These are phyloP conservation scores for Heliconius eleuchia DNA, from an alignment of 1,140 invertebrate genomes.

Conservation along the genomic window DNA sequence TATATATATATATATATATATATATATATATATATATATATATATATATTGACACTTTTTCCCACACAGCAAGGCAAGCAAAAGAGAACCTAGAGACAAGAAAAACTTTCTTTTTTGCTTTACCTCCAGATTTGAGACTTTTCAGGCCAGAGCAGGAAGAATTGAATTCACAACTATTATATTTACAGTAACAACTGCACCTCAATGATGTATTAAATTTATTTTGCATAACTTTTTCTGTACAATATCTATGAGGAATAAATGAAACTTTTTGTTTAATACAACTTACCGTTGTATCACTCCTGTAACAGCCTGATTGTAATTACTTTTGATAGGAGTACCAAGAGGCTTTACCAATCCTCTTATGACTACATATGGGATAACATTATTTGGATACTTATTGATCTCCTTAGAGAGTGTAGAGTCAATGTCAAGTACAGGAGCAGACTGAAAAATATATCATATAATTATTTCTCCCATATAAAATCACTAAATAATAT, in stretches of 20 bases:
- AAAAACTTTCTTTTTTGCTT: too few relatives aligned
- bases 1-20: too few relatives aligned
- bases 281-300: slow-evolving; percentile 84
- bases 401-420: slow-evolving; percentile 83
- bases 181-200: too few relatives aligned
- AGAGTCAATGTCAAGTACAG: slow-evolving; percentile 84
- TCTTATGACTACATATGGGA: slow-evolving; percentile 87
- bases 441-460: slow-evolving; percentile 82
- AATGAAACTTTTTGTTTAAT: neutral
- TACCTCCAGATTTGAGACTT: too few relatives aligned
- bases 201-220: too few relatives aligned
- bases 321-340: slow-evolving; percentile 86
- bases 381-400: slow-evolving; percentile 83
- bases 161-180: too few relatives aligned
- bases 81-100: too few relatives aligned
- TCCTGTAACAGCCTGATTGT: slow-evolving; percentile 86
- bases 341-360: slow-evolving; percentile 88
- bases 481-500: slow-evolving; percentile 14
- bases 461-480: neutral
- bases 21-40: too few relatives aligned
- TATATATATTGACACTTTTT: too few relatives aligned
- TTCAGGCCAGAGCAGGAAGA: too few relatives aligned
- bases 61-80: too few relatives aligned
- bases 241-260: neutral
- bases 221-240: too few relatives aligned